These are phyloP conservation scores for Orthosia gothica DNA, from an alignment of 2,888 invertebrate genomes.

Conservation along the genomic window DNA sequence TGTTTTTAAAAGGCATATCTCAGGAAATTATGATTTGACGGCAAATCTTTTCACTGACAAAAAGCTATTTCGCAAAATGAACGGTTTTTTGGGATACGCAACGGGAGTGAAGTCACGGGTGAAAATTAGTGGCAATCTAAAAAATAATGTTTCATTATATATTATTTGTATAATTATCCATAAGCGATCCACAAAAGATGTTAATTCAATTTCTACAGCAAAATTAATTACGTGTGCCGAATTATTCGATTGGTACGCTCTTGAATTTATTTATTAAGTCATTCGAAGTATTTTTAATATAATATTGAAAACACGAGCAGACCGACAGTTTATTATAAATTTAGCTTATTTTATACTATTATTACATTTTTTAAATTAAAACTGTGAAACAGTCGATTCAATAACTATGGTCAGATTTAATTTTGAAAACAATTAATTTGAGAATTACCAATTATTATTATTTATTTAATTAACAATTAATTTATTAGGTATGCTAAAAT, in stretches of 20 bases:
- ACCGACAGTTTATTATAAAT: not conserved
- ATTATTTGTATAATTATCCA: not conserved
- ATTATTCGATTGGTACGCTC: slow-evolving; percentile 17
- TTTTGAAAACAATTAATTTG: not conserved
- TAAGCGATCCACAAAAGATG: not conserved
- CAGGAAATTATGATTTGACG: no score
- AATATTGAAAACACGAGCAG: slow-evolving; percentile 2
- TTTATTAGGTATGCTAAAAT: not conserved
- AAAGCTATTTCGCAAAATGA: no score
- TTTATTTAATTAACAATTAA: not conserved
- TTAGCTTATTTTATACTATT: not conserved
- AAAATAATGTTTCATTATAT: no score
- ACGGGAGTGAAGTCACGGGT: not conserved
- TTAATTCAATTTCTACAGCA: slow-evolving; percentile 12
- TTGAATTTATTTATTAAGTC: slow-evolving; percentile 24
- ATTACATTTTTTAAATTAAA: not conserved
- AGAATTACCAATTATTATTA: no score
- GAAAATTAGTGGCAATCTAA: no score
- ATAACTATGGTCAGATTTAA: not conserved
- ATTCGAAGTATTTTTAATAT: slow-evolving; percentile 25
- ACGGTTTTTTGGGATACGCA: no score
- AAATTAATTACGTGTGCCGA: slow-evolving; percentile 37
- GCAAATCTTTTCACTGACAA: no score
- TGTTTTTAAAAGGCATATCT: no score
- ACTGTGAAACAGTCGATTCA: not conserved